Evolutionary conservation across 1,140 invertebrate genomes (phyloP), one percentile per base, ranked within the genome.

Genomic region (Leptopilina clavipes): DNA sequence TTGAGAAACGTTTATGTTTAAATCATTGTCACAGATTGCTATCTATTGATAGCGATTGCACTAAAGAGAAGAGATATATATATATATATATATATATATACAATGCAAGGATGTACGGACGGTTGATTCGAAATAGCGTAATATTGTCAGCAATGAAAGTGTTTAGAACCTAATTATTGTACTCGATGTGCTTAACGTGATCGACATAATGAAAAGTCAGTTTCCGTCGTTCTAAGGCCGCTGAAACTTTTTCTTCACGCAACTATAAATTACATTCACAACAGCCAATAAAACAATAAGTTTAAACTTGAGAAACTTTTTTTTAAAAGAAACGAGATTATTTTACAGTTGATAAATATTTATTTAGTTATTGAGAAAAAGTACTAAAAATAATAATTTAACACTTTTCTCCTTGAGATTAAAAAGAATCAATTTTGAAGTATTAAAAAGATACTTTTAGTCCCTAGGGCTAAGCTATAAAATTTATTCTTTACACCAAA

Each of bases 71-170:
- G n/a, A 6, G 1, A 31, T 31, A 31, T 31, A 31, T 31, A 6
- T 31, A 31, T 31, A 31, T 31, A 40, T 54, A 54, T 54, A 17
- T 8, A 54, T 19, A 18, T 9, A 9, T 17, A 17, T 19, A 54
- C 52, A 54, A 54, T 54, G 52, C 6, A 17, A 18, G 52, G 52
- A 54, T 54, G 19, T 54, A 54, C 52, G 52, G 17, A 54, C 18
- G 17, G 52, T 54, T 54, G 17, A 17, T 19, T 19, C 18, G 17
- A 54, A 54, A 54, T 18, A 54, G 52, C 52, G 17, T 19, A 54
- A 40, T 40, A 54, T 54, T 54, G 52, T 54, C 17, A 19, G 52
- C n/a, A 54, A 17, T 54, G 52, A 54, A 54, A 54, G 52, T 54
- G 52, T n/a, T 18, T 19, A 18, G 17, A 54, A 54, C 52, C n/a